Evolutionary conservation across 2,797 vertebrate species (phyloP).

Genomic region (Sebastiscus albofasciatus): DNA sequence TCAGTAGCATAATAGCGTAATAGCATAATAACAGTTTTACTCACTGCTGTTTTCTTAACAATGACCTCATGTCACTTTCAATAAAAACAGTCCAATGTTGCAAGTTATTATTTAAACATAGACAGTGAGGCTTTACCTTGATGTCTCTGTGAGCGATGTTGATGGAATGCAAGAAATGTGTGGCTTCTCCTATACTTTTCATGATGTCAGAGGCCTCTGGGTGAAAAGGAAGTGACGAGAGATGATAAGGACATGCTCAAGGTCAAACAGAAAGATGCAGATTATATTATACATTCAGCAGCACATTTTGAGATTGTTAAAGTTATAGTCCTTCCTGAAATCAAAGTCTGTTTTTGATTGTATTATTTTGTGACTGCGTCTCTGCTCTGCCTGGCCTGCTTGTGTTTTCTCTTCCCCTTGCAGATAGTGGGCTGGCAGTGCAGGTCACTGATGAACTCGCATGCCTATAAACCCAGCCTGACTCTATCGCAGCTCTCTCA

Average conservation of each 20-base stretch:
- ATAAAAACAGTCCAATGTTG: background rate
- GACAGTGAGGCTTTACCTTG: conserved; percentile 80
- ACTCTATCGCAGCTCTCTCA: too few species aligned
- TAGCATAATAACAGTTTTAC: background rate
- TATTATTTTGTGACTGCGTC: too few species aligned
- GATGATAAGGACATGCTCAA: background rate
- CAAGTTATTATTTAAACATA: background rate
- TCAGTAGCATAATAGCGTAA: background rate
- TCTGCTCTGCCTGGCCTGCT: too few species aligned
- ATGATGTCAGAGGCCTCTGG: conserved; percentile 94
- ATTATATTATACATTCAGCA: background rate
- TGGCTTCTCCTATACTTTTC: conserved; percentile 93
- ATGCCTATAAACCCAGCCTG: too few species aligned
- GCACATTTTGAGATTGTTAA: background rate
- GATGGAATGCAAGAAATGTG: conserved; percentile 90
- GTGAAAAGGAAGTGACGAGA: background rate
- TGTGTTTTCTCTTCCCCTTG: too few species aligned
- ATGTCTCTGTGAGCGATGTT: conserved; percentile 94
- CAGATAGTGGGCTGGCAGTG: too few species aligned
- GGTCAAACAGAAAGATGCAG: background rate
- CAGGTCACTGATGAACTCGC: too few species aligned
- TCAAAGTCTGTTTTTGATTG: background rate
- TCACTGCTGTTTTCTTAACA: background rate
- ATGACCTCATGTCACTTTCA: background rate
- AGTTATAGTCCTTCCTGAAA: background rate